These are phyloP conservation scores for Puntigrus tetrazona DNA, from an alignment of 2,113 vertebrate species.

Conservation along the genomic window DNA sequence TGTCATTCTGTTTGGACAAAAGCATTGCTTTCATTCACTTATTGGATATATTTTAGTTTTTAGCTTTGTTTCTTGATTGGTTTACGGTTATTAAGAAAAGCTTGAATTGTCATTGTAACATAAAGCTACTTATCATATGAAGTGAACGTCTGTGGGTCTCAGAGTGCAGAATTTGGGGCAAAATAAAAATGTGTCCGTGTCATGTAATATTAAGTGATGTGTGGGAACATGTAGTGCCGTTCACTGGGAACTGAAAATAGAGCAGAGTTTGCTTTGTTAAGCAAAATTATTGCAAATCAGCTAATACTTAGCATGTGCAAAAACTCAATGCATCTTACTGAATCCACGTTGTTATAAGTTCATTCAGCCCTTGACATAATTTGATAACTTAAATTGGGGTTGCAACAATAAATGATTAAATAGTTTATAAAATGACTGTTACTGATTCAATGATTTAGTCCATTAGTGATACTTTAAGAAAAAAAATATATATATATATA, in stretches of 20 bases:
- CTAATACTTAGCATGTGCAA: background rate
- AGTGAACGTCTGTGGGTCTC: background rate
- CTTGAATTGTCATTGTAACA: background rate
- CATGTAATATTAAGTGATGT: constrained; percentile 12
- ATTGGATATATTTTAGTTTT: background rate
- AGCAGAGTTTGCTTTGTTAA: constrained; percentile 26
- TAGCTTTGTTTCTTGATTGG: background rate
- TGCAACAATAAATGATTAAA: background rate
- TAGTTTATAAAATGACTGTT: background rate
- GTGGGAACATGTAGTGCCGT: background rate
- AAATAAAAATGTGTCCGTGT: background rate
- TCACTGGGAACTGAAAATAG: constrained; percentile 12
- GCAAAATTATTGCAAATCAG: constrained; percentile 29
- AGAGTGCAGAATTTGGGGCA: background rate
- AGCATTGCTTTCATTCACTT: background rate
- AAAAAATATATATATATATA: no score
- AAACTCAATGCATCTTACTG: background rate
- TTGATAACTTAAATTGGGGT: background rate
- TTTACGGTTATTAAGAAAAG: background rate
- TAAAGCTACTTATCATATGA: background rate
- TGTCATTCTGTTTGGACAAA: background rate
- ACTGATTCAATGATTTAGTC: no score
- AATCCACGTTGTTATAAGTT: constrained; percentile 4
- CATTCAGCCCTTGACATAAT: background rate
- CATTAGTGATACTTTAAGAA: no score